Evolutionary conservation across 2,888 invertebrate genomes (phyloP), one percentile per base, ranked within the genome.

Genomic region (Chymomyza amoena): DNA sequence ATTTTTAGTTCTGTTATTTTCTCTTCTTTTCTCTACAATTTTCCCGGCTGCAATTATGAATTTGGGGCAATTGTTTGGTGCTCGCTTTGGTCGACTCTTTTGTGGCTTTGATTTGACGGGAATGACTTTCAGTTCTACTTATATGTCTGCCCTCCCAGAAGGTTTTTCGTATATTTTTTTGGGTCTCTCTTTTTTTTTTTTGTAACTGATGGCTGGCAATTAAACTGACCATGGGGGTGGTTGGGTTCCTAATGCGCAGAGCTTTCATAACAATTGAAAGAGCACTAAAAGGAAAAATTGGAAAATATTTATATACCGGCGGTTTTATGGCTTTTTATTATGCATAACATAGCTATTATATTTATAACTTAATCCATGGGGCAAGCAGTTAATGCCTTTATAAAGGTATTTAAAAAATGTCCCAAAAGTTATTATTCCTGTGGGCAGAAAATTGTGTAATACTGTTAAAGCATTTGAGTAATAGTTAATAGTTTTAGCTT

Each of bases 51-150:
- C 84, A 82, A 84, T 87, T 84, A 84, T 68, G 77, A 72, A 84
- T 82, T 87, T 81, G 75, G 84, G 87, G 74, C 77, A 87, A 87
- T 79, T 82, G 84, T 76, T 74, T 57, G 64, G 69, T 69, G 69
- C 60, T 71, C 61, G 64, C 68, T 63, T 75, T 67, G 61, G 39
- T 64, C 65, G 20, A 1, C 66, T 61, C 64, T 75, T 72, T 70
- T 67, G 77, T 64, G 56, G 45, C 52, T 61, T 45, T 18, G 63
- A 72, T 66, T 67, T 72, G 51, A 59, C 52, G 65, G 52, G 66
- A 36, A 54, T 54, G 54, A 54, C 54, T 54, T 54, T 54, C 20
- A 54, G 20, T 54, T 16, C 18, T 18, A 32, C 32, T 32, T 32
- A 45, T 45, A 45, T 45, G 39, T 45, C 39, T 45, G 39, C 39